These are phyloP conservation scores for Drosophila simulans DNA, from an alignment of 1,140 invertebrate species.

Conservation along the genomic window DNA sequence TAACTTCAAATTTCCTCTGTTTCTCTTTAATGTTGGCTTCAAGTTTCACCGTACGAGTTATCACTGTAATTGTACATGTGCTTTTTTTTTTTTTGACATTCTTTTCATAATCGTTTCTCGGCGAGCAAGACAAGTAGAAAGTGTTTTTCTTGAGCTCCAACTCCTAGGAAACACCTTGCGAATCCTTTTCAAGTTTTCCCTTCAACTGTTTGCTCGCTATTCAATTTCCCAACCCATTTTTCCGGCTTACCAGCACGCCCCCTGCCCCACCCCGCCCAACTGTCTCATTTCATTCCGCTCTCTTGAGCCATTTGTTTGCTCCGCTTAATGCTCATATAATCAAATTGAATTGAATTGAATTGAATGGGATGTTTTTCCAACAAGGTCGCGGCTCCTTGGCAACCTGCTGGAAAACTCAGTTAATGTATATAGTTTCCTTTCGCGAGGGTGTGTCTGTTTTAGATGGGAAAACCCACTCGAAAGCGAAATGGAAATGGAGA, in stretches of 20 bases:
- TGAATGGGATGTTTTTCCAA: conserved; percentile 40
- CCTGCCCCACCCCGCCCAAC: too few species aligned
- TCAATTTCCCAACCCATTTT: conserved; percentile 33
- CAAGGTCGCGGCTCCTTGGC: conserved; percentile 30
- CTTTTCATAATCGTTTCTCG: conserved; percentile 25
- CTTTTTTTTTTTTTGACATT: conserved; percentile 1
- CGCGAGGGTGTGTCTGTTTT: conserved; percentile 16
- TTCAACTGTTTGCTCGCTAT: conserved; percentile 45
- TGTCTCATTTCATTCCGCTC: conserved; percentile 45
- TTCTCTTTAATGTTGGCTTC: neutral
- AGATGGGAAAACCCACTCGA: conserved; percentile 4
- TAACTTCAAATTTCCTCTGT: too few species aligned
- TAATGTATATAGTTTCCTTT: conserved; percentile 17
- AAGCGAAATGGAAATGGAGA: conserved; percentile 18
- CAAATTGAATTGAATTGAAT: conserved; percentile 48
- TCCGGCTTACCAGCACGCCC: neutral
- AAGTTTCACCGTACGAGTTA: neutral
- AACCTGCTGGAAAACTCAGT: conserved; percentile 33
- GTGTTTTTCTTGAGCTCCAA: conserved; percentile 10
- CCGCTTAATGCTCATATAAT: conserved; percentile 37
- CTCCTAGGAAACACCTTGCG: conserved; percentile 1
- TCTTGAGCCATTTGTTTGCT: conserved; percentile 48
- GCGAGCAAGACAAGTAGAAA: neutral
- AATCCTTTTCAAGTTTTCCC: conserved; percentile 29
- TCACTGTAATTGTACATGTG: conserved; percentile 17